A percentile compares a stretch with the other conserved stretches of the same genome.
Evolutionary conservation across 2,113 vertebrate species (phyloP).

Genomic region (Pluvialis apricaria): DNA sequence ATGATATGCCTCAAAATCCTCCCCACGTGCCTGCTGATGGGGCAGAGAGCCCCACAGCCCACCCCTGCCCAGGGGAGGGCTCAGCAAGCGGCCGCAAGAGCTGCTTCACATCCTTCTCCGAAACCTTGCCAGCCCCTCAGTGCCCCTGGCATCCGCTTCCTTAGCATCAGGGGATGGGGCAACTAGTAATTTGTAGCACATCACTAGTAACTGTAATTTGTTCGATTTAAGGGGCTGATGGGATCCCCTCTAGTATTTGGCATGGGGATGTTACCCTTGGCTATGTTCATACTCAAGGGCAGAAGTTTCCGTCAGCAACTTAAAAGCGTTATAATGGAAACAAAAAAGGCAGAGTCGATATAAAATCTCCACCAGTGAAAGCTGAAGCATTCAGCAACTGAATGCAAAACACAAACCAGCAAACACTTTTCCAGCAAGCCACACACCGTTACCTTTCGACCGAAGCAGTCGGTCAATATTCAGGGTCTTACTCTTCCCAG

Average conservation of each 20-base stretch:
- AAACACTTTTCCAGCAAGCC: neutral
- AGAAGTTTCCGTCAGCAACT: conserved; percentile 33
- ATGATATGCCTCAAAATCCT: neutral
- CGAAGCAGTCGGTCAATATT: neutral
- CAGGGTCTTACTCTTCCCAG: neutral
- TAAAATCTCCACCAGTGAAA: neutral
- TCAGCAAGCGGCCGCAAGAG: neutral
- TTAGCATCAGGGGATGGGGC: neutral
- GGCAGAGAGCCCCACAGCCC: neutral
- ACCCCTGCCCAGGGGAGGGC: neutral
- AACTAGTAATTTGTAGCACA: neutral
- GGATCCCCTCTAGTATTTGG: neutral
- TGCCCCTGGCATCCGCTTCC: neutral
- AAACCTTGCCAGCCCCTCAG: neutral
- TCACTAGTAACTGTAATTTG: neutral
- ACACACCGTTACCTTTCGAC: neutral
- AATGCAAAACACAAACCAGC: neutral
- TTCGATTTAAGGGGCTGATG: neutral
- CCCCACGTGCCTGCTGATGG: neutral
- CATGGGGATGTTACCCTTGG: conserved; percentile 34
- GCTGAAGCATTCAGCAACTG: neutral
- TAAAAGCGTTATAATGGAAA: neutral
- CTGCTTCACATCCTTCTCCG: neutral
- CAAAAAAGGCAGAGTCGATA: neutral
- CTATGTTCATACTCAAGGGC: neutral